These are phyloP conservation scores for Eretmochelys imbricata DNA, from an alignment of 2,113 vertebrate species.

Conservation along the genomic window DNA sequence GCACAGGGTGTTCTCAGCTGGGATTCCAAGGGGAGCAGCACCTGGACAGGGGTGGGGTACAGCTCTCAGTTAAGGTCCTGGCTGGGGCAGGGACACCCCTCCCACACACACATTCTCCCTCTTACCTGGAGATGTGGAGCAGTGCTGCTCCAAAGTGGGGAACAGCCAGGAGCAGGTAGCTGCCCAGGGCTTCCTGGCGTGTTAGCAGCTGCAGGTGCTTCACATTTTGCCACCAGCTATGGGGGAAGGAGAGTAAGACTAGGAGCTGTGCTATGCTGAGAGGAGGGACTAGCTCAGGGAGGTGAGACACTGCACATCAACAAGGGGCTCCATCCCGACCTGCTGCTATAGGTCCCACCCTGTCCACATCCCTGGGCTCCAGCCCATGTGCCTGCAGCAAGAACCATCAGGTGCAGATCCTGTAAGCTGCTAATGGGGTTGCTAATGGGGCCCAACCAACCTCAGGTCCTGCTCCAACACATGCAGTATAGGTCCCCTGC, in stretches of 20 bases:
- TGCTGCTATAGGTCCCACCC: background rate
- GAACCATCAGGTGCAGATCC: too few species aligned
- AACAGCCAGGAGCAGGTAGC: conserved; percentile 74
- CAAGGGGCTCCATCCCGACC: background rate
- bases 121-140: conserved; percentile 80
- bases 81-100: background rate
- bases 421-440: too few species aligned
- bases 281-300: background rate
- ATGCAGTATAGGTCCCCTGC: background rate
- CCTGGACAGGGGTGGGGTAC: background rate
- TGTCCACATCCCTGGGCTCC: background rate
- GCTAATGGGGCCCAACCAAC: too few species aligned
- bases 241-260: background rate
- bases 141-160: conserved; percentile 84
- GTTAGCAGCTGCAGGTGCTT: conserved; percentile 50
- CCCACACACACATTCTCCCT: background rate
- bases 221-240: conserved; percentile 81
- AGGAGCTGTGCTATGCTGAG: background rate
- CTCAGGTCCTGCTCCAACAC: too few species aligned
- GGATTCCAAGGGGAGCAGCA: background rate
- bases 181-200: conserved; percentile 52
- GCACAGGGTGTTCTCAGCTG: background rate
- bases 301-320: background rate
- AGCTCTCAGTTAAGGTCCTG: background rate
- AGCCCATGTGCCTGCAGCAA: background rate